Base-by-base conservation (phyloP, 2,113 vertebrate species). In the Thomomys bottae region DNA sequence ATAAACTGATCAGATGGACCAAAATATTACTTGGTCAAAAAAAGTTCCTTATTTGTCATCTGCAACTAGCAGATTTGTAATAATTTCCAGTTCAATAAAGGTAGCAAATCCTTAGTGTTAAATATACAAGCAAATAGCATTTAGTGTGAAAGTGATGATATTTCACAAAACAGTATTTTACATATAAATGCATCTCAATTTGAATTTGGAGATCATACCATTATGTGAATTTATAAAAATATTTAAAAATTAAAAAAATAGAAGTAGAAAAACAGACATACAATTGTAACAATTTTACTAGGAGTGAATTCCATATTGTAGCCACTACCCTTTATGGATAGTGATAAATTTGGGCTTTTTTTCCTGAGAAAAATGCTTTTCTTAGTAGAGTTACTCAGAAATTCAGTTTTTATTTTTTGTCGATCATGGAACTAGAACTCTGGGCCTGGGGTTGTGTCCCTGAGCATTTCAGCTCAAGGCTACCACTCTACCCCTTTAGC, bases 231-330 rank as follows among this genome's bases (percentile, higher is more conserved):
- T 68, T 71, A 71, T 54, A 66, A 90, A 92, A 71, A 34, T n/a
- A n/a, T 89, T 92, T 14, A 73, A 89, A 49, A 92, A 40, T 81
- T 28, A 71, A 38, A 71, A 14, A 45, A 6, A 30, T n/a, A n/a
- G n/a, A 91, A 73, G 45, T 26, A 89, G 36, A 94, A 89, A 87
- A 95, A 82, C 32, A 84, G 73, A 71, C 17, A 4, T 75, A 38
- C 5, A 75, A 9, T 63, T 88, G 9, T 45, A 61, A 90, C 8
- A 64, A 66, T 14, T 78, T 14, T 93, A 70, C 5, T 45, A 3
- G 23, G 86, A 88, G 30, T 72, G 7, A 92, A 83, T 76, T 68
- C 4, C 15, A 94, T 91, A 38, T 79, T 11, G 49, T 23, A 79
- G 32, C n/a, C 9, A 42, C 5, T 66, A 14, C 68, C 86, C 20